phyloP scores from a whole-genome alignment of 2,797 vertebrate species.

The Oreonectes daqikongensis region DNA sequence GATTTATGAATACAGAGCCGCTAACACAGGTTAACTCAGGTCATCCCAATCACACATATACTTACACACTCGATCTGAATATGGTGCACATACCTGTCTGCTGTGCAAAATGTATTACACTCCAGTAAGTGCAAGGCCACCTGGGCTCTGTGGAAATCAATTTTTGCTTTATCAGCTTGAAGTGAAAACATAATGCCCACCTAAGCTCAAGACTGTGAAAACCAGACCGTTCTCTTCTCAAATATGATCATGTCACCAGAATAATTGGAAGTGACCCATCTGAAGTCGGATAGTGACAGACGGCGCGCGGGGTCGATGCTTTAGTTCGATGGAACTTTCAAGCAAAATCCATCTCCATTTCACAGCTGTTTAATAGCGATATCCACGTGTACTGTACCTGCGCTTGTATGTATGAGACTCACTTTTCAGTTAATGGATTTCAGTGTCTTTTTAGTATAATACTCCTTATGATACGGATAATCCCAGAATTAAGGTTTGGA shows the following conservation, averaged over 20 bases:
- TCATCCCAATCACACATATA: not conserved
- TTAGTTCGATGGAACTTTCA: slow-evolving; percentile 25
- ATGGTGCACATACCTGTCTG: not conserved
- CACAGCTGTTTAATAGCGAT: not conserved
- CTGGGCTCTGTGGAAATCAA: slow-evolving; percentile 45
- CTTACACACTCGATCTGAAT: not conserved
- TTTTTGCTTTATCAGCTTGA: slow-evolving; percentile 45
- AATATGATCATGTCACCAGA: slow-evolving; percentile 49
- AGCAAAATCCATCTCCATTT: slow-evolving; percentile 33
- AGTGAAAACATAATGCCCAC: slow-evolving; percentile 54
- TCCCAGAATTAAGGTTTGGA: slow-evolving; percentile 6
- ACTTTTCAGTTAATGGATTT: slow-evolving; percentile 14
- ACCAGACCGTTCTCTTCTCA: slow-evolving; percentile 21
- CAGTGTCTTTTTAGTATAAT: slow-evolving; percentile 7
- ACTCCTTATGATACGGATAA: not conserved
- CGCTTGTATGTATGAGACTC: not conserved
- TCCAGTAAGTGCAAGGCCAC: slow-evolving; percentile 23
- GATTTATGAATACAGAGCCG: slow-evolving; percentile 19
- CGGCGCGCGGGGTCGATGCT: slow-evolving; percentile 30
- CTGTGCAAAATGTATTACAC: not conserved
- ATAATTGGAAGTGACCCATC: slow-evolving; percentile 56
- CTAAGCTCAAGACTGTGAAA: slow-evolving; percentile 43
- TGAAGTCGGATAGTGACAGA: slow-evolving; percentile 38
- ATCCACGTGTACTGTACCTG: not conserved
- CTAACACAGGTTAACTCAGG: slow-evolving; percentile 7